A percentile compares a stretch with the other conserved stretches of the same genome.
Conservation (phyloP, 2,888 invertebrate species). For the Archips xylosteana region DNA sequence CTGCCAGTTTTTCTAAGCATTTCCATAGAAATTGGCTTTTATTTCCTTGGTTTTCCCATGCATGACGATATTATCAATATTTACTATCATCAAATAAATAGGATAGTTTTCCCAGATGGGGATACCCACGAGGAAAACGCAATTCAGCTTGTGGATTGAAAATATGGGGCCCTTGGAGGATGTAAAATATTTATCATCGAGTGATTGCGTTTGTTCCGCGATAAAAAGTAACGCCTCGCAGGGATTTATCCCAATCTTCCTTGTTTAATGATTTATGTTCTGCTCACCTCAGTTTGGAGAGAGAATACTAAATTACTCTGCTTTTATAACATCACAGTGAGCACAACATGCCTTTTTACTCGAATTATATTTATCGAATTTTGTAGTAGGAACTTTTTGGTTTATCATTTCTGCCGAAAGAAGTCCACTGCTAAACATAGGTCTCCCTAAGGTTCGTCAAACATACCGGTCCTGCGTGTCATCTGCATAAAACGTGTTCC, state of each 20-base stretch:
- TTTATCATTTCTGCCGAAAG: not conserved
- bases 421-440: too few species aligned
- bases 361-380: not conserved
- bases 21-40: slow-evolving; percentile 4
- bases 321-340: not conserved
- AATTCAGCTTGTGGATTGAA: slow-evolving; percentile 54
- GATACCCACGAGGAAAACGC: slow-evolving; percentile 47
- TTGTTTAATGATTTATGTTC: slow-evolving; percentile 35
- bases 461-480: too few species aligned
- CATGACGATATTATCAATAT: slow-evolving; percentile 20
- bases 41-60: slow-evolving; percentile 4
- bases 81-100: slow-evolving; percentile 49
- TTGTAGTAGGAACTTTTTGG: not conserved
- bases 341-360: not conserved
- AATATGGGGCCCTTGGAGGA: slow-evolving; percentile 47
- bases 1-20: not conserved
- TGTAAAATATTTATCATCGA: slow-evolving; percentile 55
- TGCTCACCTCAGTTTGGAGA: slow-evolving; percentile 11
- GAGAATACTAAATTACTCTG: not conserved
- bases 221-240: slow-evolving; percentile 36
- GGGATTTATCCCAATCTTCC: slow-evolving; percentile 32
- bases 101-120: slow-evolving; percentile 49
- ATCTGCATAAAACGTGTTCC: too few species aligned
- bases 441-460: too few species aligned
- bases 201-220: slow-evolving; percentile 41